phyloP scores from a whole-genome alignment of 2,797 vertebrate genomes.

The Microctenopoma lineatum region DNA sequence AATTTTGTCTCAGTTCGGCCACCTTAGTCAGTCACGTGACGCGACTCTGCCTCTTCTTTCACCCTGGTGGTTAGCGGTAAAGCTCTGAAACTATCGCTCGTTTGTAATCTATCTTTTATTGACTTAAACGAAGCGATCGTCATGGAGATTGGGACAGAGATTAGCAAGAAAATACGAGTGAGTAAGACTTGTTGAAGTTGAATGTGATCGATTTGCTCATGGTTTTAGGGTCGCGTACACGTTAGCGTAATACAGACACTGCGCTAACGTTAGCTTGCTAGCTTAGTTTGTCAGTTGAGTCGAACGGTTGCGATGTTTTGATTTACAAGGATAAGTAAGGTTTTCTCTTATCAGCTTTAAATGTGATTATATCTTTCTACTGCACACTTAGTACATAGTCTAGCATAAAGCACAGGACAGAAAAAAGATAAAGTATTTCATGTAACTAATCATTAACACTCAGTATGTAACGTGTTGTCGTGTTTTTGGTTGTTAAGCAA shows the following conservation, averaged over 20 bases:
- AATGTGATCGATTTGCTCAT: accelerated
- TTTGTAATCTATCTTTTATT: conserved; percentile 5
- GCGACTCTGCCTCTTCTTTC: conserved; percentile 17
- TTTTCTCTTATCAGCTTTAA: not conserved
- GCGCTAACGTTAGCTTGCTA: conserved; percentile 51
- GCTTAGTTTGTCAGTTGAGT: not conserved
- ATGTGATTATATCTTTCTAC: too few relatives aligned
- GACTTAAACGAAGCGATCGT: not conserved
- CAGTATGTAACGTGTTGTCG: accelerated
- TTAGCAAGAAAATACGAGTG: conserved; percentile 88
- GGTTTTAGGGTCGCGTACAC: accelerated
- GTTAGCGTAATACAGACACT: not conserved
- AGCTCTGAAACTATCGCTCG: not conserved
- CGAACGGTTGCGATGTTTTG: conserved; percentile 17
- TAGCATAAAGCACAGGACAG: too few relatives aligned
- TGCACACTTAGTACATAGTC: too few relatives aligned
- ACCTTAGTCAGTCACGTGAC: conserved; percentile 18
- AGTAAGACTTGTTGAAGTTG: not conserved
- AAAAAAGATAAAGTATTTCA: too few relatives aligned
- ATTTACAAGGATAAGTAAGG: conserved; percentile 1
- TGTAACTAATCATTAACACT: too few relatives aligned
- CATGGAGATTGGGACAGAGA: conserved; percentile 87
- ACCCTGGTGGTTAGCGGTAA: not conserved
- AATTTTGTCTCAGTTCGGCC: conserved; percentile 23
- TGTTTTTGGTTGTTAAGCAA: not conserved